Percentiles rank a stretch among this genome's conserved stretches.
Conservation (phyloP, 2,888 invertebrate species). For the Apamea monoglypha region DNA sequence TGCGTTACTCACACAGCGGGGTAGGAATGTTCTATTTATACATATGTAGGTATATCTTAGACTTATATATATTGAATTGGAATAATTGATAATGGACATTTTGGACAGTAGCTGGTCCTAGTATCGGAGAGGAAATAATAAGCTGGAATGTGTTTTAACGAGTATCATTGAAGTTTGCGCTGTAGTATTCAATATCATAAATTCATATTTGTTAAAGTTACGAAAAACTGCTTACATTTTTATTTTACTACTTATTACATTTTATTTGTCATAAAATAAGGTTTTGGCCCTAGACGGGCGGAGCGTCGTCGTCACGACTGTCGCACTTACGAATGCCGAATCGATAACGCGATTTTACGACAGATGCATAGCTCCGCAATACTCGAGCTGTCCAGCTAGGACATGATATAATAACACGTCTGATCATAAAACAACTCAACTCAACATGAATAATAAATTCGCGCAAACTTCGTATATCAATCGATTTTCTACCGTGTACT, state of each 20-base stretch:
- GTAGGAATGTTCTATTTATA: slow-evolving; percentile 18
- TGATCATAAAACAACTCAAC: slow-evolving; percentile 29
- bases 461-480: slow-evolving; percentile 43
- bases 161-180: slow-evolving; percentile 39
- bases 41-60: slow-evolving; percentile 2
- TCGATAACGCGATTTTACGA: slow-evolving; percentile 28
- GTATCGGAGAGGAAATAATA: slow-evolving; percentile 18
- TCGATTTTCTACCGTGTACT: slow-evolving; percentile 44
- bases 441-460: slow-evolving; percentile 31
- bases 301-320: background rate
- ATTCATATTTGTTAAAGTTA: slow-evolving; percentile 31
- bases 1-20: slow-evolving; percentile 17
- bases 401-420: slow-evolving; percentile 1
- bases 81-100: slow-evolving; percentile 42
- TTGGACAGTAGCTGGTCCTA: slow-evolving; percentile 30
- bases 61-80: slow-evolving; percentile 30
- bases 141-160: slow-evolving; percentile 32
- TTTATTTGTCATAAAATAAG: slow-evolving; percentile 30
- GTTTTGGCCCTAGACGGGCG: background rate
- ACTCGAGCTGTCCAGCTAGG: slow-evolving; percentile 5
- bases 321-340: slow-evolving; percentile 15
- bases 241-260: slow-evolving; percentile 20
- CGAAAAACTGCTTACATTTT: slow-evolving; percentile 25
- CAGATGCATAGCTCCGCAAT: background rate
- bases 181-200: slow-evolving; percentile 23